Evolutionary conservation across 2,113 vertebrate genomes (phyloP).

Genomic region (Macroglossus sobrinus): DNA sequence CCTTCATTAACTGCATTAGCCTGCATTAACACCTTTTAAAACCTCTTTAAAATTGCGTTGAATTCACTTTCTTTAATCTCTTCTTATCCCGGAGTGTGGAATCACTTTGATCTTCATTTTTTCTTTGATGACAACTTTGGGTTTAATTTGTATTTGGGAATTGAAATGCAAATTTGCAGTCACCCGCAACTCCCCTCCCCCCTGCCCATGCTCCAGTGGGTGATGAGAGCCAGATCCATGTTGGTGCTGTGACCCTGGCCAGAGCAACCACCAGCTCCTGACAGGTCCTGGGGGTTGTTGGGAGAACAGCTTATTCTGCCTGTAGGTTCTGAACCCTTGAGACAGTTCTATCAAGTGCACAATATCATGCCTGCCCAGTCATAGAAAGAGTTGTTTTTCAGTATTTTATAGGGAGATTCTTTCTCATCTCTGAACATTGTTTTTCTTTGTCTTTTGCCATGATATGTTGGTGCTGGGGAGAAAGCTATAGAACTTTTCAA

Average conservation of each 20-base stretch:
- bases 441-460: not conserved
- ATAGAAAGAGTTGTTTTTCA: not conserved
- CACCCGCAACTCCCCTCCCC: conserved; percentile 63
- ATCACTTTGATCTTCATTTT: conserved; percentile 86
- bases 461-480: not conserved
- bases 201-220: not conserved
- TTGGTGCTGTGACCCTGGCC: not conserved
- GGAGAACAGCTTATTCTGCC: not conserved
- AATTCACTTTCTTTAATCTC: conserved; percentile 90
- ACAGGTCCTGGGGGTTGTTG: not conserved
- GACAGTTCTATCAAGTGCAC: not conserved
- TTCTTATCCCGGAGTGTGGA: conserved; percentile 80
- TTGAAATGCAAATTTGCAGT: conserved; percentile 87
- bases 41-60: conserved; percentile 86
- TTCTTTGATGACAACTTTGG: conserved; percentile 85
- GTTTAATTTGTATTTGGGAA: conserved; percentile 86
- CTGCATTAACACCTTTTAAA: conserved; percentile 90
- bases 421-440: not conserved
- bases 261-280: too few relatives aligned
- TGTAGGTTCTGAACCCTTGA: not conserved
- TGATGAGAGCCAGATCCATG: not conserved
- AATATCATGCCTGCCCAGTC: too few relatives aligned
- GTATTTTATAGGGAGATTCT: not conserved
- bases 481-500: not conserved
- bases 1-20: conserved; percentile 86